Percentiles rank a stretch among this genome's conserved stretches.
Conservation (phyloP, 2,888 invertebrate species). For the Tanytarsus gracilentus region DNA sequence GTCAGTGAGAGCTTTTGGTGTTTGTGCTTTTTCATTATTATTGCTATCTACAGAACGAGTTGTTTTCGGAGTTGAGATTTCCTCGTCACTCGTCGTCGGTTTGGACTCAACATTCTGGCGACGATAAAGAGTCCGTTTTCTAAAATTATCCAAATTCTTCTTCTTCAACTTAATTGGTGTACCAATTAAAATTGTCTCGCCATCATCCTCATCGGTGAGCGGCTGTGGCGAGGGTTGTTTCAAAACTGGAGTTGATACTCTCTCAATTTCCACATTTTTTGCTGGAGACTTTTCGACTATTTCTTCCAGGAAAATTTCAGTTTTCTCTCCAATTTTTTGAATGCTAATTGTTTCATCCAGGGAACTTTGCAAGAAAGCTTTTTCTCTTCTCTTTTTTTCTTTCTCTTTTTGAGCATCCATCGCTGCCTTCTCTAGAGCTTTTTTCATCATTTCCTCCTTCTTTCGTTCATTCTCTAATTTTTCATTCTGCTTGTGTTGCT, state of each 20-base stretch:
- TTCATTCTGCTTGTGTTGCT: constrained; percentile 55
- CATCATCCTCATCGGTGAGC: constrained; percentile 32
- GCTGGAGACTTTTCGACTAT: neutral
- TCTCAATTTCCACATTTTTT: neutral
- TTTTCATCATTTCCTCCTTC: constrained; percentile 64
- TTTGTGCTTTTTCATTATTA: constrained; percentile 21
- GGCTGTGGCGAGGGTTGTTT: constrained; percentile 33
- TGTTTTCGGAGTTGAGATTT: constrained; percentile 29
- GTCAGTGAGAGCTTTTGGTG: constrained; percentile 27
- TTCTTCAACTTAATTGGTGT: constrained; percentile 42
- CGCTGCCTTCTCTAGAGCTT: constrained; percentile 70
- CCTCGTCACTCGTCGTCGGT: constrained; percentile 23
- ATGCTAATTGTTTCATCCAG: constrained; percentile 26
- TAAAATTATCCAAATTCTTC: constrained; percentile 31
- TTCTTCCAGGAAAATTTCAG: constrained; percentile 17
- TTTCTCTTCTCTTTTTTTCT: constrained; percentile 44
- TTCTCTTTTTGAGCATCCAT: constrained; percentile 61
- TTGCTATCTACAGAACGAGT: constrained; percentile 31
- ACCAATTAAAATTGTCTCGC: constrained; percentile 41
- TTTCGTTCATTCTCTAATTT: constrained; percentile 62
- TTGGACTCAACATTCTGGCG: neutral
- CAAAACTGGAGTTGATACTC: neutral
- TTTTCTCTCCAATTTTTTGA: constrained; percentile 24
- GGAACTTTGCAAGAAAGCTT: constrained; percentile 31
- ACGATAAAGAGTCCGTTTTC: constrained; percentile 1